These are phyloP conservation scores for Orchesellides sinensis DNA, from an alignment of 2,888 invertebrate genomes.

Conservation along the genomic window DNA sequence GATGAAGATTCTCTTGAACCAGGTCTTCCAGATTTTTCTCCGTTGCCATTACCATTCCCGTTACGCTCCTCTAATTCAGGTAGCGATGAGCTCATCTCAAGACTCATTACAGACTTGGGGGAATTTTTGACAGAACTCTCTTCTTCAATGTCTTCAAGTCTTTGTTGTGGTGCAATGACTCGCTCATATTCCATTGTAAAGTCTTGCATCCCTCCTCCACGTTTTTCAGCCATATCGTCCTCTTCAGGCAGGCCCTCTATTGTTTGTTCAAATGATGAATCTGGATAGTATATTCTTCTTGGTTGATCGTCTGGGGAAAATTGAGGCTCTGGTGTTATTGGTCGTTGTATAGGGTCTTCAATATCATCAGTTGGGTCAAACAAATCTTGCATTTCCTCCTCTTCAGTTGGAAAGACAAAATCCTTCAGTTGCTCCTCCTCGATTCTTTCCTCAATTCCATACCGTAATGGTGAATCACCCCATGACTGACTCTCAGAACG, in stretches of 20 bases:
- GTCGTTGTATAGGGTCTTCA: constrained; percentile 79
- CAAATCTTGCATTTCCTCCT: constrained; percentile 75
- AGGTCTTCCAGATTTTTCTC: constrained; percentile 68
- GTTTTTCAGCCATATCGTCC: constrained; percentile 68
- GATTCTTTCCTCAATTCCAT: constrained; percentile 73
- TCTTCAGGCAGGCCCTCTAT: constrained; percentile 75
- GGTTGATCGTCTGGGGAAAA: constrained; percentile 70
- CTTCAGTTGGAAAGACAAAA: constrained; percentile 76
- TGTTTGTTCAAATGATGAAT: constrained; percentile 71
- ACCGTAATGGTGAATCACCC: constrained; percentile 69
- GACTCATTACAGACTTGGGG: constrained; percentile 93
- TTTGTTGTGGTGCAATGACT: constrained; percentile 78
- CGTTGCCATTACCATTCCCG: constrained; percentile 87
- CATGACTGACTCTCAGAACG: constrained; percentile 73
- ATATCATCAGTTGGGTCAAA: constrained; percentile 75
- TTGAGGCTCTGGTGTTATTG: constrained; percentile 79
- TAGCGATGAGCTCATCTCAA: constrained; percentile 87
- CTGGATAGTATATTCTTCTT: constrained; percentile 68
- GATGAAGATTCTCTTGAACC: constrained; percentile 73
- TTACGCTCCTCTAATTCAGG: constrained; percentile 86
- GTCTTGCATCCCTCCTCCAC: constrained; percentile 16
- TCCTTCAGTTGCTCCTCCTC: constrained; percentile 75
- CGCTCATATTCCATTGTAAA: constrained; percentile 60
- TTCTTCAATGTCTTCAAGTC: constrained; percentile 88
- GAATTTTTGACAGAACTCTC: constrained; percentile 93